phyloP scores from a whole-genome alignment of 2,113 vertebrate genomes.

The Xenopus borealis region DNA sequence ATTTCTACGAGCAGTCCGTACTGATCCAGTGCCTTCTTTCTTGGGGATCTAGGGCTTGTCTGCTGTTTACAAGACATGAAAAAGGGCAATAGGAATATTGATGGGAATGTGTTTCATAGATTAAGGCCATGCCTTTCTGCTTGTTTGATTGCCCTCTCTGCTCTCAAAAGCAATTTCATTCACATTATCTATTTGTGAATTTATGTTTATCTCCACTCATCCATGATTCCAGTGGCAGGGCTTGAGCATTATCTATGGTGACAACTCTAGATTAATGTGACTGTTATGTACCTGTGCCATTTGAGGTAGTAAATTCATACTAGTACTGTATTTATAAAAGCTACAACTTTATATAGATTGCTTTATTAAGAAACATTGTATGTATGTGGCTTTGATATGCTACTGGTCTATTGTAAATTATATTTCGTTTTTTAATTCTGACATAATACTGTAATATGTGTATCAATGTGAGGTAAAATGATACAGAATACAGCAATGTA shows the following conservation, averaged over 20 bases:
- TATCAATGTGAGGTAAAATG: too few species aligned
- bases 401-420: neutral
- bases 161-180: slow-evolving; percentile 14
- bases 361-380: neutral
- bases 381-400: slow-evolving; percentile 1
- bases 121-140: neutral
- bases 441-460: too few species aligned
- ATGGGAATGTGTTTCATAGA: slow-evolving; percentile 2
- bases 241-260: slow-evolving; percentile 2
- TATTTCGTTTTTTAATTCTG: too few species aligned
- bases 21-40: too few species aligned
- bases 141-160: slow-evolving; percentile 10
- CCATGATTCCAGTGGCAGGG: neutral
- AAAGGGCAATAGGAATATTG: slow-evolving; percentile 2
- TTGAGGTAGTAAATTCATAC: slow-evolving; percentile 4
- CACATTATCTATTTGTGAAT: slow-evolving; percentile 22
- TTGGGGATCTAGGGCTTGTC: neutral
- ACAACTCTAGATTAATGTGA: neutral
- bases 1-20: neutral
- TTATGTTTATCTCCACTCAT: slow-evolving; percentile 13
- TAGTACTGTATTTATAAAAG: neutral
- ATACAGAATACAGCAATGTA: too few species aligned
- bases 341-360: slow-evolving; percentile 1
- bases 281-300: neutral
- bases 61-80: neutral